These are phyloP conservation scores for Arnoldichthys spilopterus DNA, from an alignment of 2,797 vertebrate species.

Conservation along the genomic window DNA sequence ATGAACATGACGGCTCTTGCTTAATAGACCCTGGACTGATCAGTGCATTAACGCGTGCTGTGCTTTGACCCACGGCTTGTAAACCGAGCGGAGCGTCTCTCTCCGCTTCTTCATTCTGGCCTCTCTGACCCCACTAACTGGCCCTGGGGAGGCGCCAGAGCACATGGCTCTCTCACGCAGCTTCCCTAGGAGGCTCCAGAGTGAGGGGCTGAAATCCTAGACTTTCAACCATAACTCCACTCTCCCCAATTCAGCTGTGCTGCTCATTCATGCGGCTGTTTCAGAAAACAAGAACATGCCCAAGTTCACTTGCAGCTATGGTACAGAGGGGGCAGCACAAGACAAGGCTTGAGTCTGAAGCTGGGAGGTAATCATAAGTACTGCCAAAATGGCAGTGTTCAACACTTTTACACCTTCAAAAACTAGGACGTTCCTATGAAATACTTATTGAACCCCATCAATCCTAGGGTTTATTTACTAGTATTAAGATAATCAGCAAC, in stretches of 20 bases:
- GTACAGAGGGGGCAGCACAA: slow-evolving; percentile 63
- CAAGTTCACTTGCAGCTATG: slow-evolving; percentile 47
- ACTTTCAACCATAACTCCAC: slow-evolving; percentile 62
- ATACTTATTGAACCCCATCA: not conserved
- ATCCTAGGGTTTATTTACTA: too few species aligned
- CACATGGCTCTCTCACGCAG: slow-evolving; percentile 13
- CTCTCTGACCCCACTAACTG: slow-evolving; percentile 17
- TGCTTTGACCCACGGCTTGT: slow-evolving; percentile 41
- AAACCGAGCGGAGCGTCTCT: not conserved
- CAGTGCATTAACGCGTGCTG: slow-evolving; percentile 17
- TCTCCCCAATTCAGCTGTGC: slow-evolving; percentile 74
- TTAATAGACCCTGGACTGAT: slow-evolving; percentile 5
- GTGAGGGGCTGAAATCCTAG: slow-evolving; percentile 69
- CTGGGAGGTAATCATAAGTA: not conserved
- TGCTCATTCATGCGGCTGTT: slow-evolving; percentile 68
- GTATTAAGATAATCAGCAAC: not conserved
- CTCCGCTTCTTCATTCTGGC: not conserved
- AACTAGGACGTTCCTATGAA: not conserved
- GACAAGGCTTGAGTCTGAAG: slow-evolving; percentile 1
- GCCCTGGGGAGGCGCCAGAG: slow-evolving; percentile 18
- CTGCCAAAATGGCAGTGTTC: not conserved
- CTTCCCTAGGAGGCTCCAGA: slow-evolving; percentile 6
- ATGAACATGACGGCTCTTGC: not conserved
- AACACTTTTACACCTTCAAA: not conserved
- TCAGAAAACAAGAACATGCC: slow-evolving; percentile 1